phyloP scores from a whole-genome alignment of 2,888 invertebrate species.

The Syrphus vitripennis region DNA sequence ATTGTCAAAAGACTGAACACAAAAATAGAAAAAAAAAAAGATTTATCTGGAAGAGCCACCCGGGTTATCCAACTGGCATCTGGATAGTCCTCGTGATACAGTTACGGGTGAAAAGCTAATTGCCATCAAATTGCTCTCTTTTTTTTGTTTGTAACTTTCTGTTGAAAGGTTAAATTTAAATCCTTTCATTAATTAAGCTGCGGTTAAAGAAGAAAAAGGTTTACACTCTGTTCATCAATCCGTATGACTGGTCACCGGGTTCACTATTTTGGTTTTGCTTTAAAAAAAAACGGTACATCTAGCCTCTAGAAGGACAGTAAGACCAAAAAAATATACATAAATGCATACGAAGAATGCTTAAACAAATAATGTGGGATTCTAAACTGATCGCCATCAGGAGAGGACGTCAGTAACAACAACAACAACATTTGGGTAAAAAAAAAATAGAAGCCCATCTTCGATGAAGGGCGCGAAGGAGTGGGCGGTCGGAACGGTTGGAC shows the following conservation, averaged over 20 bases:
- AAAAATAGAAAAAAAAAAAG: background rate
- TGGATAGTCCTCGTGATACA: constrained; percentile 52
- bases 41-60: constrained; percentile 45
- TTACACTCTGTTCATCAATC: constrained; percentile 33
- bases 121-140: constrained; percentile 61
- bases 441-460: constrained; percentile 34
- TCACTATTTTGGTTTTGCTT: background rate
- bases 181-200: constrained; percentile 64
- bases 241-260: constrained; percentile 35
- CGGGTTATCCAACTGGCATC: constrained; percentile 58
- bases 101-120: constrained; percentile 70
- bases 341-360: constrained; percentile 46
- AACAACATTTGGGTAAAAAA: background rate
- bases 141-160: background rate
- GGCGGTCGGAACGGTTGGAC: constrained; percentile 47
- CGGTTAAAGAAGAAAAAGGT: constrained; percentile 18
- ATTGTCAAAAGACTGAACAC: constrained; percentile 40
- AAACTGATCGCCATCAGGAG: constrained; percentile 59
- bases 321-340: constrained; percentile 16
- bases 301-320: constrained; percentile 16
- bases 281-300: constrained; percentile 34
- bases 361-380: constrained; percentile 70
- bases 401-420: background rate
- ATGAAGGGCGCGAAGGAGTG: constrained; percentile 60
- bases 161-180: constrained; percentile 14